Conservation (phyloP, 2,888 invertebrate genomes). For the Argyresthia goedartella region DNA sequence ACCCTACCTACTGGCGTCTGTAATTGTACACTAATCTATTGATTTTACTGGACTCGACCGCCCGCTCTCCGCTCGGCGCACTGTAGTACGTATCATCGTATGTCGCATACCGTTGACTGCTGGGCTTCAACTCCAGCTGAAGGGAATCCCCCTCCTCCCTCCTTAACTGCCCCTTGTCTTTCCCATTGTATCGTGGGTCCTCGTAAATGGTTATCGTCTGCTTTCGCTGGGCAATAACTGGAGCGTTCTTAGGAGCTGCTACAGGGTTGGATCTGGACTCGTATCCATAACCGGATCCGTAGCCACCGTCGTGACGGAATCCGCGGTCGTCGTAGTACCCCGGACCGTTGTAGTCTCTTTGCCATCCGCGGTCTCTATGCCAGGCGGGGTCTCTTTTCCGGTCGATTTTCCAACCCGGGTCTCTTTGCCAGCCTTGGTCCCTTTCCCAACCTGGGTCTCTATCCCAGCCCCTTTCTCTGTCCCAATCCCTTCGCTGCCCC, state of each 20-base stretch:
- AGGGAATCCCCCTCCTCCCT: slow-evolving; percentile 53
- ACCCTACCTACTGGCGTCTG: slow-evolving; percentile 34
- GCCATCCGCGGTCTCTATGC: slow-evolving; percentile 32
- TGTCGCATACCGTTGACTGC: slow-evolving; percentile 53
- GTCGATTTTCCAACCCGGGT: slow-evolving; percentile 22
- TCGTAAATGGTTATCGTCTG: slow-evolving; percentile 67
- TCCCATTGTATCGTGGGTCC: slow-evolving; percentile 57
- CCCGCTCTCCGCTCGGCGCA: slow-evolving; percentile 30
- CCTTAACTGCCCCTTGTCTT: slow-evolving; percentile 44
- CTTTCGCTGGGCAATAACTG: slow-evolving; percentile 53
- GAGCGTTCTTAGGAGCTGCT: slow-evolving; percentile 43
- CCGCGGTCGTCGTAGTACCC: slow-evolving; percentile 54
- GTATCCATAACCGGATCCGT: slow-evolving; percentile 48
- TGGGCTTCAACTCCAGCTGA: slow-evolving; percentile 55
- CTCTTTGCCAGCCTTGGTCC: slow-evolving; percentile 21
- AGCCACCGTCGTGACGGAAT: slow-evolving; percentile 49
- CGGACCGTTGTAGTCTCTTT: slow-evolving; percentile 46
- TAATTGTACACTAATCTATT: slow-evolving; percentile 65
- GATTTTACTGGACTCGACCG: slow-evolving; percentile 56
- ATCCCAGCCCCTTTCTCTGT: slow-evolving; percentile 34
- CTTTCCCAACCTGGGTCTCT: slow-evolving; percentile 12
- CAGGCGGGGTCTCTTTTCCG: slow-evolving; percentile 27
- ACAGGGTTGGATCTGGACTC: slow-evolving; percentile 47
- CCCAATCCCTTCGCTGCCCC: slow-evolving; percentile 42
- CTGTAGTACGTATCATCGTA: slow-evolving; percentile 58